A percentile compares a stretch with the other conserved stretches of the same genome.
These are phyloP conservation scores for Anhinga rufa DNA, from an alignment of 2,113 vertebrate species.

Conservation along the genomic window DNA sequence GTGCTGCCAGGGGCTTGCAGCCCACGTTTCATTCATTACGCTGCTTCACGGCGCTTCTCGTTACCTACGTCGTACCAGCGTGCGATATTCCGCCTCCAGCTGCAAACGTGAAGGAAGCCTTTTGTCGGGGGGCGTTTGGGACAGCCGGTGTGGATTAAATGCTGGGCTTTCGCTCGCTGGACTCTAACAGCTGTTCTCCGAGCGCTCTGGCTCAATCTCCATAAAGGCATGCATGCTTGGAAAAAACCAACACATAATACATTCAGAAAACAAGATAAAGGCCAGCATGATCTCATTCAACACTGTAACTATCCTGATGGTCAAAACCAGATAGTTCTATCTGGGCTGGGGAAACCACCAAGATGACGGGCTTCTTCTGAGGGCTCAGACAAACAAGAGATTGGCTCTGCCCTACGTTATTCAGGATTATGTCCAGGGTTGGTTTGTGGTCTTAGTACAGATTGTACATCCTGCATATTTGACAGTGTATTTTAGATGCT, in stretches of 20 bases:
- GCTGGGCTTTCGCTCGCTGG: neutral
- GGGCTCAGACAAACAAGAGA: rapidly evolving
- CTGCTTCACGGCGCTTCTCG: rapidly evolving
- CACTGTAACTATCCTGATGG: no score
- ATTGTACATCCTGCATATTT: neutral
- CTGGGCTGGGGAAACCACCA: rapidly evolving
- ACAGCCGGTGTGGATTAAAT: no score
- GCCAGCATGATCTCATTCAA: no score
- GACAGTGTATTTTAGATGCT: neutral
- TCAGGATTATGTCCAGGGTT: rapidly evolving
- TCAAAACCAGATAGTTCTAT: neutral
- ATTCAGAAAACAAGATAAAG: neutral
- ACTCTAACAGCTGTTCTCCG: neutral
- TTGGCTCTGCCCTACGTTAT: rapidly evolving
- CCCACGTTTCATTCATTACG: rapidly evolving
- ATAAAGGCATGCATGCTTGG: neutral
- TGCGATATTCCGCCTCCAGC: neutral
- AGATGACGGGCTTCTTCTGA: no score
- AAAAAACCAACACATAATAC: neutral
- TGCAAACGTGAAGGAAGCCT: neutral
- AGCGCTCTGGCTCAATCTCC: neutral
- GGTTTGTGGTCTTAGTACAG: neutral
- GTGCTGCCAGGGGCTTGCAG: neutral
- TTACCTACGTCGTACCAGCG: neutral
- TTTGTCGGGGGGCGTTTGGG: no score